Conservation (phyloP, 1,140 invertebrate genomes). For the Drosophila kurseongensis region DNA sequence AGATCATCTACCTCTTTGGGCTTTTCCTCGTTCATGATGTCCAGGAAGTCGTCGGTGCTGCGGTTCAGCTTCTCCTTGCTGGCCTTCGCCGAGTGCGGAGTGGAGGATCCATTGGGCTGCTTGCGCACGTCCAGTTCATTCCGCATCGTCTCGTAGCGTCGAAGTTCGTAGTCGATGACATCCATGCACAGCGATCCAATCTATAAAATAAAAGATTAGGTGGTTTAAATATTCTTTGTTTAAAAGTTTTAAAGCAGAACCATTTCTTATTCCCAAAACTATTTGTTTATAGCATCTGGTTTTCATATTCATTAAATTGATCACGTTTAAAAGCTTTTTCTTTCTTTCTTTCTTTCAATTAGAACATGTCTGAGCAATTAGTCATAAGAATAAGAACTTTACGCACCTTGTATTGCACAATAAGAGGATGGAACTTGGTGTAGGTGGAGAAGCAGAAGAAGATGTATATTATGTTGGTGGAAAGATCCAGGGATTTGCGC, state of each 20-base stretch:
- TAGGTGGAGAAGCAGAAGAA: slow-evolving; percentile 99
- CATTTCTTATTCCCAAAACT: too few relatives aligned
- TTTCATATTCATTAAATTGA: background rate
- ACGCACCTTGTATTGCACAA: slow-evolving; percentile 93
- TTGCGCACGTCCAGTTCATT: slow-evolving; percentile 92
- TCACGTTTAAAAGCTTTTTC: slow-evolving; percentile 64
- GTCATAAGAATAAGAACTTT: slow-evolving; percentile 52
- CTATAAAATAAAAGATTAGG: slow-evolving; percentile 49
- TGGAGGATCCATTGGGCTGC: slow-evolving; percentile 83
- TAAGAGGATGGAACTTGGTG: slow-evolving; percentile 96
- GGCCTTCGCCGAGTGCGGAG: slow-evolving; percentile 70
- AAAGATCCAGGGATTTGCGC: slow-evolving; percentile 97
- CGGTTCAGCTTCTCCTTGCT: slow-evolving; percentile 81
- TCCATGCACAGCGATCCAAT: slow-evolving; percentile 98
- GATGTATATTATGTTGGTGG: slow-evolving; percentile 98
- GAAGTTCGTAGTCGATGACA: slow-evolving; percentile 97
- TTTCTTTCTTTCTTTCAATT: too few relatives aligned
- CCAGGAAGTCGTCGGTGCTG: slow-evolving; percentile 79
- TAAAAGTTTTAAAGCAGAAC: too few relatives aligned
- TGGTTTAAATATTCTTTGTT: too few relatives aligned
- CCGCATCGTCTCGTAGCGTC: slow-evolving; percentile 96
- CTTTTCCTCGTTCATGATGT: slow-evolving; percentile 84
- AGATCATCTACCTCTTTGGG: slow-evolving; percentile 70
- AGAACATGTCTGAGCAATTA: too few relatives aligned
- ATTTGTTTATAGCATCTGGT: too few relatives aligned